Percentiles rank a stretch among this genome's conserved stretches.
These are phyloP conservation scores for Zaprionus davidi DNA, from an alignment of 1,140 invertebrate genomes.

Conservation along the genomic window DNA sequence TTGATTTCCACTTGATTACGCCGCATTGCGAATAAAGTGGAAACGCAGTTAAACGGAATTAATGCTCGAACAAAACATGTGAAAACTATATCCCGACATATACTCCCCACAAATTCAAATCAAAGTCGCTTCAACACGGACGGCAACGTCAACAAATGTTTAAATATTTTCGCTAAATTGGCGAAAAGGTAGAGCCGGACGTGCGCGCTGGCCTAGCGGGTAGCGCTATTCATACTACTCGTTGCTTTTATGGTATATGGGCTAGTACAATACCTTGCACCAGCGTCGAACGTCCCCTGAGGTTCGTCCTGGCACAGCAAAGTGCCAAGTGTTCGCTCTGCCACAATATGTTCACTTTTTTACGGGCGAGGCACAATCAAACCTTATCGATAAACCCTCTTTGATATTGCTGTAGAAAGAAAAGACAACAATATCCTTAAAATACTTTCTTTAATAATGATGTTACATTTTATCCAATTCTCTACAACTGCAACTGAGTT, in stretches of 20 bases:
- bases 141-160: constrained; percentile 53
- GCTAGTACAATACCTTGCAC: not conserved
- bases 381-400: not conserved
- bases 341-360: constrained; percentile 1
- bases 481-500: not conserved
- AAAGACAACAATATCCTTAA: no score
- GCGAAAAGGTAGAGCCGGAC: constrained; percentile 73
- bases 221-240: not conserved
- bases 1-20: constrained; percentile 78
- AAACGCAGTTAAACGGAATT: constrained; percentile 80
- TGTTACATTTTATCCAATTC: not conserved
- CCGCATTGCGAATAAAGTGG: constrained; percentile 64
- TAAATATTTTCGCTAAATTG: constrained; percentile 47
- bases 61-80: constrained; percentile 81
- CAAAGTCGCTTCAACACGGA: constrained; percentile 5
- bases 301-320: not conserved
- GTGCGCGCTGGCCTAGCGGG: constrained; percentile 62
- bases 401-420: no score
- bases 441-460: no score
- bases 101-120: constrained; percentile 22
- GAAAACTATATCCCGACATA: constrained; percentile 72
- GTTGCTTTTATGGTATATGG: not conserved
- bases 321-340: not conserved
- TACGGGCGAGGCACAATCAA: not conserved
- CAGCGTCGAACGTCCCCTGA: not conserved